A percentile compares a stretch with the other conserved stretches of the same genome.
Conservation (phyloP, 2,888 invertebrate genomes). For the Megamerina dolium region DNA sequence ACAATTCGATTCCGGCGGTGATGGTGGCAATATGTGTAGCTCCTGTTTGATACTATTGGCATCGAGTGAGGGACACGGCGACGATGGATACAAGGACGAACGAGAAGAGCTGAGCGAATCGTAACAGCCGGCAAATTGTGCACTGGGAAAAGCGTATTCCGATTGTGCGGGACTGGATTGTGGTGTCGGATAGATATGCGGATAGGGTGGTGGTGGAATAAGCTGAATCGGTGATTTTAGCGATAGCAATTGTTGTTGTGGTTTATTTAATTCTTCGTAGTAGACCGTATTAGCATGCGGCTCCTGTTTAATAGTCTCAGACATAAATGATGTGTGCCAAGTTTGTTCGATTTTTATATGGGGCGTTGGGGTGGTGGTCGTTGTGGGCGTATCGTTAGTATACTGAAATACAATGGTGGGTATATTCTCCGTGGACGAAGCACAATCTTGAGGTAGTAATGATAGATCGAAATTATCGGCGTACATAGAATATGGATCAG, state of each 20-base stretch:
- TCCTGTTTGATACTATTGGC: slow-evolving; percentile 50
- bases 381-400: slow-evolving; percentile 28
- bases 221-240: slow-evolving; percentile 27
- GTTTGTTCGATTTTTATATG: slow-evolving; percentile 46
- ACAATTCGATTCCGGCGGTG: slow-evolving; percentile 56
- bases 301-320: slow-evolving; percentile 26
- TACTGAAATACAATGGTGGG: slow-evolving; percentile 37
- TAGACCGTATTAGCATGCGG: slow-evolving; percentile 5
- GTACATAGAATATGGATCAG: slow-evolving; percentile 41
- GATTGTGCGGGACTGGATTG: slow-evolving; percentile 44
- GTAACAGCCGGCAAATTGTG: slow-evolving; percentile 28
- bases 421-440: slow-evolving; percentile 46
- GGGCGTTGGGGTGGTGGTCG: slow-evolving; percentile 38
- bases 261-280: slow-evolving; percentile 17
- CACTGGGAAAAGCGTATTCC: slow-evolving; percentile 30
- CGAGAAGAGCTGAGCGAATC: slow-evolving; percentile 35
- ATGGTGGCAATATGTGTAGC: slow-evolving; percentile 53
- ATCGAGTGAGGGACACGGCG: slow-evolving; percentile 45
- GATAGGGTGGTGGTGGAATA: slow-evolving; percentile 37
- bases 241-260: slow-evolving; percentile 26
- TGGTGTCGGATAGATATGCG: slow-evolving; percentile 41
- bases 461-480: slow-evolving; percentile 68
- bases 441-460: slow-evolving; percentile 57
- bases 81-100: slow-evolving; percentile 26
- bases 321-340: slow-evolving; percentile 29